phyloP scores from a whole-genome alignment of 2,888 invertebrate species.

The Amblyjoppa proteus region DNA sequence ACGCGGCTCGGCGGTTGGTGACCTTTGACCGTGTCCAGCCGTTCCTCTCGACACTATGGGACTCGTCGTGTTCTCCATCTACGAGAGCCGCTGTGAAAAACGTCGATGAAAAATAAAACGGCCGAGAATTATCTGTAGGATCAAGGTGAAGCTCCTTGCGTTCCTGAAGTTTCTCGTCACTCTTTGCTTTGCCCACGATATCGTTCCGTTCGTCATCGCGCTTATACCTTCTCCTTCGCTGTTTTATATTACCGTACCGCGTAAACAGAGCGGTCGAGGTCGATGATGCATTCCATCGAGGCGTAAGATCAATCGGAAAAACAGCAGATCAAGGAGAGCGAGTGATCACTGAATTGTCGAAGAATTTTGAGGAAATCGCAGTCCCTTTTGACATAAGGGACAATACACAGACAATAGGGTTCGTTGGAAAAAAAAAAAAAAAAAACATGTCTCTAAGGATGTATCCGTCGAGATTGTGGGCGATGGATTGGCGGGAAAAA shows the following conservation, averaged over 20 bases:
- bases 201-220: neutral
- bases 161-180: constrained; percentile 29
- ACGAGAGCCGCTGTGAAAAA: neutral
- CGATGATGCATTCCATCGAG: constrained; percentile 20
- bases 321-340: neutral
- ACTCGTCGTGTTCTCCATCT: constrained; percentile 50
- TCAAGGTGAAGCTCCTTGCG: constrained; percentile 50
- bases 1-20: constrained; percentile 75
- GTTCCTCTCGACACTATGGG: constrained; percentile 70
- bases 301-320: neutral
- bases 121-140: constrained; percentile 17
- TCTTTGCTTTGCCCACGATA: constrained; percentile 7
- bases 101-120: constrained; percentile 1
- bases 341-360: neutral
- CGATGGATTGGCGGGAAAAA: no score
- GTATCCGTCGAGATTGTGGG: no score
- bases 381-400: no score
- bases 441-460: no score
- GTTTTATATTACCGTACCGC: neutral
- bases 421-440: neutral
- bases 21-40: constrained; percentile 76
- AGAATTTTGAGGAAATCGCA: no score
- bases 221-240: neutral
- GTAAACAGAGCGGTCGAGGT: constrained; percentile 23
- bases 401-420: no score